These are phyloP conservation scores for Drosophila orosa DNA, from an alignment of 1,140 invertebrate genomes.

Conservation along the genomic window DNA sequence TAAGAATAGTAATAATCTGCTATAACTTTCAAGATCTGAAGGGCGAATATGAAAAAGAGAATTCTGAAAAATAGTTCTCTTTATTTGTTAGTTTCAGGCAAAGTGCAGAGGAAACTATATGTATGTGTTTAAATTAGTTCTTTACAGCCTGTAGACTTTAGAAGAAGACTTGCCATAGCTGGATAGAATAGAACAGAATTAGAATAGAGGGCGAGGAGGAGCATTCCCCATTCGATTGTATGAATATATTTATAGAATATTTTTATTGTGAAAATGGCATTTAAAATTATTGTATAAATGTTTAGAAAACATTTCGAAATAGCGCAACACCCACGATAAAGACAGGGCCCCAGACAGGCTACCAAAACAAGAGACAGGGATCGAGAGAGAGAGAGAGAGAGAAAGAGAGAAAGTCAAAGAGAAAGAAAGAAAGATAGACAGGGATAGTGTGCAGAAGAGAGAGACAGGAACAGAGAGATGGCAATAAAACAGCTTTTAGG, in stretches of 20 bases:
- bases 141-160: background rate
- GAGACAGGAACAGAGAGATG: conserved; percentile 4
- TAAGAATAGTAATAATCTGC: too few species aligned
- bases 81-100: too few species aligned
- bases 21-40: too few species aligned
- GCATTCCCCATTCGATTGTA: conserved; percentile 8
- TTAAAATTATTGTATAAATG: conserved; percentile 62
- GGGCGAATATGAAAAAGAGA: too few species aligned
- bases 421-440: conserved; percentile 17
- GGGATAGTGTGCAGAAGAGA: conserved; percentile 25
- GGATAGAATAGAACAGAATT: background rate
- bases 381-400: conserved; percentile 4
- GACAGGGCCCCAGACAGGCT: conserved; percentile 16
- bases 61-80: background rate
- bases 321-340: conserved; percentile 24
- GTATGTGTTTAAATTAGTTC: too few species aligned
- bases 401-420: conserved; percentile 23
- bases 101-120: too few species aligned
- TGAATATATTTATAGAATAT: conserved; percentile 40
- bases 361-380: conserved; percentile 14
- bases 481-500: conserved; percentile 23
- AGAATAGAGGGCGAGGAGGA: background rate
- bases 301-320: conserved; percentile 69
- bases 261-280: conserved; percentile 64
- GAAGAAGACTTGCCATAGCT: background rate